A percentile compares a stretch with the other conserved stretches of the same genome.
Evolutionary conservation across 2,888 invertebrate species (phyloP).

Genomic region (Odontomyia ornata): DNA sequence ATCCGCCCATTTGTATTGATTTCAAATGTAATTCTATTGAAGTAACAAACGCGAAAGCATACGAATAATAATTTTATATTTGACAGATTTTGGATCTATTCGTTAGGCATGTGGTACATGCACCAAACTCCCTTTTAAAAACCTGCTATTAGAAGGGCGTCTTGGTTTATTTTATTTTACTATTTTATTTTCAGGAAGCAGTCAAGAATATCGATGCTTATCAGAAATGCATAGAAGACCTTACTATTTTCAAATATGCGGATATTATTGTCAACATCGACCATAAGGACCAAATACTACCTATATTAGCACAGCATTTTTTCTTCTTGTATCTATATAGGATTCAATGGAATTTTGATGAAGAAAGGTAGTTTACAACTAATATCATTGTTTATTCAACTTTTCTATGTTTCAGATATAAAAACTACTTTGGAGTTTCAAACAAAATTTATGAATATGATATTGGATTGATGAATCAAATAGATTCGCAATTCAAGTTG

Average conservation of each 20-base stretch:
- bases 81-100: too few species aligned
- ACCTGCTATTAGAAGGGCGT: too few species aligned
- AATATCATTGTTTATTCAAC: too few species aligned
- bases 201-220: slow-evolving; percentile 67
- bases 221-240: slow-evolving; percentile 66
- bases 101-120: too few species aligned
- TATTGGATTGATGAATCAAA: slow-evolving; percentile 73
- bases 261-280: slow-evolving; percentile 76
- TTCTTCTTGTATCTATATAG: slow-evolving; percentile 75
- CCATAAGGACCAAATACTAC: slow-evolving; percentile 73
- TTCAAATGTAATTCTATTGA: too few species aligned
- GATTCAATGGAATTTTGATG: slow-evolving; percentile 63
- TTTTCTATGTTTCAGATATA: too few species aligned
- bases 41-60: too few species aligned
- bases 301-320: slow-evolving; percentile 80
- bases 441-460: slow-evolving; percentile 79
- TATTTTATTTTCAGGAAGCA: too few species aligned
- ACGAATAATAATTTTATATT: too few species aligned
- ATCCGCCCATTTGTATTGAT: too few species aligned
- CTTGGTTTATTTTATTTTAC: too few species aligned
- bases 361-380: slow-evolving; percentile 52
- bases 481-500: slow-evolving; percentile 74
- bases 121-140: too few species aligned
- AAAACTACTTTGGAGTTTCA: slow-evolving; percentile 68
- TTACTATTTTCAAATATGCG: slow-evolving; percentile 79